These are phyloP conservation scores for Megalonaias nervosa DNA, from an alignment of 1,140 invertebrate species.

Conservation along the genomic window DNA sequence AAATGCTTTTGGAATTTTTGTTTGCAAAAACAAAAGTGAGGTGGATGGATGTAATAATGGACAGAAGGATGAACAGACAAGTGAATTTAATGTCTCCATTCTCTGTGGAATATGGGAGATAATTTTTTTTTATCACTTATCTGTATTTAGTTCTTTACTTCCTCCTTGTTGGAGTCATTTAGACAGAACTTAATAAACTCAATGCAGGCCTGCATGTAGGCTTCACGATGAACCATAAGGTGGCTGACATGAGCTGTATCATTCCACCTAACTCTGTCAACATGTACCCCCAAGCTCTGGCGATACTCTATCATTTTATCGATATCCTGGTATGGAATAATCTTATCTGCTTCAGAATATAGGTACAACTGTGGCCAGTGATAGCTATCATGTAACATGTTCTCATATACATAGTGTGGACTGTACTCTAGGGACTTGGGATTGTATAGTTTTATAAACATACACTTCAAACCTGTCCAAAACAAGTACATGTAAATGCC, in stretches of 20 bases:
- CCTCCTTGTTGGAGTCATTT: neutral
- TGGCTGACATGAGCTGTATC: constrained; percentile 82
- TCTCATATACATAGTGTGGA: constrained; percentile 45
- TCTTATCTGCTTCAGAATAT: constrained; percentile 81
- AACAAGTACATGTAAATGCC: constrained; percentile 46
- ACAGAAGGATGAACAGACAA: too few relatives aligned
- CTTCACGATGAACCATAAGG: constrained; percentile 73
- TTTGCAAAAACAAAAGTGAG: too few relatives aligned
- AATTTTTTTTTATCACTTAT: too few relatives aligned
- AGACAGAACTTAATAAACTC: constrained; percentile 42
- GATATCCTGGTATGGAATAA: constrained; percentile 73
- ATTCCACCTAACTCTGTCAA: constrained; percentile 78
- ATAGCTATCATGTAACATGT: constrained; percentile 71
- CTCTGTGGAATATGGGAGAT: too few relatives aligned
- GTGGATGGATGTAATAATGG: too few relatives aligned
- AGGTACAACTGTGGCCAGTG: constrained; percentile 82
- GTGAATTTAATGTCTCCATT: too few relatives aligned
- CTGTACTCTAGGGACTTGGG: constrained; percentile 25
- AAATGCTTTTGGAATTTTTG: too few relatives aligned
- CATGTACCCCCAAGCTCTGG: constrained; percentile 75
- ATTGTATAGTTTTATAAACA: constrained; percentile 23
- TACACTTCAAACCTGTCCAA: constrained; percentile 27
- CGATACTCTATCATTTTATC: constrained; percentile 71
- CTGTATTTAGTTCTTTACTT: too few relatives aligned
- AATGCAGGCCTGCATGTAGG: constrained; percentile 71